Evolutionary conservation across 2,797 vertebrate species (phyloP).

Genomic region (Sebastes melanostomus): DNA sequence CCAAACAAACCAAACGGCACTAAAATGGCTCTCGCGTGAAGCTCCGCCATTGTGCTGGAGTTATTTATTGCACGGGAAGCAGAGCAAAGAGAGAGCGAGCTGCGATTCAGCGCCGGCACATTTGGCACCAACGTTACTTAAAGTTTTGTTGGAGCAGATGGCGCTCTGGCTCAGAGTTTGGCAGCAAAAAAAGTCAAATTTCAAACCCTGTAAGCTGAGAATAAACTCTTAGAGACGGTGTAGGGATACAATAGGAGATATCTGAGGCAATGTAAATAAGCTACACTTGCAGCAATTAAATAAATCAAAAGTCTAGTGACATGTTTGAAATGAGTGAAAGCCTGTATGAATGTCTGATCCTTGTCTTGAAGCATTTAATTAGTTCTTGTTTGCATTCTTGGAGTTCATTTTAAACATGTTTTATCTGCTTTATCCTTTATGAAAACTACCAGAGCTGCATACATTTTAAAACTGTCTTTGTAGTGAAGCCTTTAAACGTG

Average conservation of each 20-base stretch:
- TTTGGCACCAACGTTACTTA: conserved; percentile 45
- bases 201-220: conserved; percentile 31
- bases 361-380: not conserved
- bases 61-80: conserved; percentile 47
- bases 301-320: not conserved
- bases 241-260: not conserved
- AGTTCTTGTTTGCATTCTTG: not conserved
- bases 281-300: not conserved
- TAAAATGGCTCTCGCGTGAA: not conserved
- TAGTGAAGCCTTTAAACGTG: not conserved
- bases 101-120: not conserved
- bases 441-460: not conserved
- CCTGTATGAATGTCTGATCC: not conserved
- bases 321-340: no score
- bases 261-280: not conserved
- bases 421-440: not conserved
- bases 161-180: conserved; percentile 46
- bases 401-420: not conserved
- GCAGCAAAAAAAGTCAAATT: conserved; percentile 15
- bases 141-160: conserved; percentile 69
- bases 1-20: conserved; percentile 35
- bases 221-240: not conserved
- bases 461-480: not conserved
- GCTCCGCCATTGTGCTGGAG: not conserved
- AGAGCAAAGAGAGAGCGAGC: conserved; percentile 16